Conservation (phyloP, 1,140 invertebrate genomes). For the Sminthurinus signatus region DNA sequence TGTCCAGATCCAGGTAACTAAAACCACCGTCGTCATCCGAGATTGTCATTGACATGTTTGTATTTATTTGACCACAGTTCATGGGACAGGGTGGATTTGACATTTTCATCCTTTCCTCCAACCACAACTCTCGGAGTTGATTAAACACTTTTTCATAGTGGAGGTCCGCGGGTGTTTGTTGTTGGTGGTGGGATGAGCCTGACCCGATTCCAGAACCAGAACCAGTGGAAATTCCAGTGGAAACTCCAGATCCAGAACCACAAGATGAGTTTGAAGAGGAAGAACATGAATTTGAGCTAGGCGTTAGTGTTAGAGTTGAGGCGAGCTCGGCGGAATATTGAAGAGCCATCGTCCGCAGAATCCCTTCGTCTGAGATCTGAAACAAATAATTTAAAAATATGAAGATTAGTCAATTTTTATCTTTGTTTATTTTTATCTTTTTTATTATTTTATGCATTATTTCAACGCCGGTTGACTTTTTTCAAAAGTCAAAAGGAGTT, state of each 20-base stretch:
- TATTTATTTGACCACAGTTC: background rate
- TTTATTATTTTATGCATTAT: too few relatives aligned
- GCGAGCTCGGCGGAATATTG: conserved; percentile 29
- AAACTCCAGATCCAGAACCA: background rate
- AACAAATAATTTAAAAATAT: conserved; percentile 17
- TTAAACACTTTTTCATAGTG: conserved; percentile 26
- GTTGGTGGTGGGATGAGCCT: too few relatives aligned
- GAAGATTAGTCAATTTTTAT: too few relatives aligned
- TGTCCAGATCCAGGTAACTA: too few relatives aligned
- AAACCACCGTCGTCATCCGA: background rate
- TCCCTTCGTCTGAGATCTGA: conserved; percentile 32
- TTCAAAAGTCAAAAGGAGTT: too few relatives aligned
- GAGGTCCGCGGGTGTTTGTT: background rate
- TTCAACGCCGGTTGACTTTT: too few relatives aligned
- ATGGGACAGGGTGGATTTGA: conserved; percentile 8
- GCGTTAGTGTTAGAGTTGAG: background rate
- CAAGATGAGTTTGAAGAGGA: conserved; percentile 2
- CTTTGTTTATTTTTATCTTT: too few relatives aligned
- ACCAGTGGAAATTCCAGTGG: background rate
- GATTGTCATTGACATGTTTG: background rate
- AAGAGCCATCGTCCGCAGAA: conserved; percentile 26
- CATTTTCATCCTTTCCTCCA: conserved; percentile 34
- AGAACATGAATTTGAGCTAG: conserved; percentile 9
- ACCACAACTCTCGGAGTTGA: conserved; percentile 35
- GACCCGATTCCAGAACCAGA: too few relatives aligned